These are phyloP conservation scores for Muntiacus reevesi DNA, from an alignment of 2,113 vertebrate genomes.

Conservation along the genomic window DNA sequence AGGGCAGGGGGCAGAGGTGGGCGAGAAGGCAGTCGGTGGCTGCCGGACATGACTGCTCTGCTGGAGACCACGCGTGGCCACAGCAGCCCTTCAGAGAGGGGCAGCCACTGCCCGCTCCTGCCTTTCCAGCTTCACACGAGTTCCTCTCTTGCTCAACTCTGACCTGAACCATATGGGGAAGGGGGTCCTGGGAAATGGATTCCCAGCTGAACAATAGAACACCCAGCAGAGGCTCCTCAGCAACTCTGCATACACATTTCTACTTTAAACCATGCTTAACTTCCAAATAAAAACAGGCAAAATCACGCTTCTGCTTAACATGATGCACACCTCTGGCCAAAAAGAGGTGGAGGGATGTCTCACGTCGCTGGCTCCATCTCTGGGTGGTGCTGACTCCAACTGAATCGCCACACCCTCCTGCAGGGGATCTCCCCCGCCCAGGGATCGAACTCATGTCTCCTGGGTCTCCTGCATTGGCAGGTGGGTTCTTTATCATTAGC, in stretches of 20 bases:
- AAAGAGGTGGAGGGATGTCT: neutral
- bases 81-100: neutral
- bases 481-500: neutral
- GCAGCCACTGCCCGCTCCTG: neutral
- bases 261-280: neutral
- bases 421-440: neutral
- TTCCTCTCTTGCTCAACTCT: neutral
- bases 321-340: neutral
- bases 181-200: neutral
- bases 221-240: neutral
- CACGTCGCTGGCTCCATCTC: neutral
- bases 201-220: neutral
- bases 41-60: neutral
- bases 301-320: neutral
- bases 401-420: neutral
- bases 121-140: no score
- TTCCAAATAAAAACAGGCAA: neutral
- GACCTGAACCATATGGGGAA: neutral
- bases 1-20: neutral
- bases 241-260: neutral
- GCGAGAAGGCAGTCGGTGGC: neutral
- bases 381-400: neutral
- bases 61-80: fast-evolving
- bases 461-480: neutral
- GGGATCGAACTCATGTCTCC: neutral